A percentile compares a stretch with the other conserved stretches of the same genome.
Conservation (phyloP, 2,797 vertebrate species). For the Protonibea diacanthus region DNA sequence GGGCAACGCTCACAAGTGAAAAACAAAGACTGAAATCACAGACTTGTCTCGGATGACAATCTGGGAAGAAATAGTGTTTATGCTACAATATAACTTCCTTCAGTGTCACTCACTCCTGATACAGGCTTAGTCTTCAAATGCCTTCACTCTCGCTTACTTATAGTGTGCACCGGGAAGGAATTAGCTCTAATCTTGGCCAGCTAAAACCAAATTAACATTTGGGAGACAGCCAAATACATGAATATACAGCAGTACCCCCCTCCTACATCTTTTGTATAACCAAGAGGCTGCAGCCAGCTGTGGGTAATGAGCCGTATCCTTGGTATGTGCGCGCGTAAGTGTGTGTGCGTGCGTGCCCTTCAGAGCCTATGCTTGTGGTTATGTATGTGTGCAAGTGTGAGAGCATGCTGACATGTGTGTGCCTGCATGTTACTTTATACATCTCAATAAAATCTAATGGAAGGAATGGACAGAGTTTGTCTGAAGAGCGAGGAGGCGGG, state of each 20-base stretch:
- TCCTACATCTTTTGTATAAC: slow-evolving; percentile 84
- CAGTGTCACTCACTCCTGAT: slow-evolving; percentile 83
- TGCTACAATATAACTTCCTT: slow-evolving; percentile 83
- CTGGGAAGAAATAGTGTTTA: slow-evolving; percentile 77
- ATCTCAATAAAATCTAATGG: slow-evolving; percentile 86
- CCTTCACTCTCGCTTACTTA: slow-evolving; percentile 88
- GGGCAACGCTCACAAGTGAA: slow-evolving; percentile 46
- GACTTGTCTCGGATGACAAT: slow-evolving; percentile 73
- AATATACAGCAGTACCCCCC: slow-evolving; percentile 86
- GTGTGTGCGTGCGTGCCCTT: slow-evolving; percentile 40
- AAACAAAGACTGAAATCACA: slow-evolving; percentile 58
- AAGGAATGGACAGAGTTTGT: slow-evolving; percentile 77
- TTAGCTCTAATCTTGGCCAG: slow-evolving; percentile 91
- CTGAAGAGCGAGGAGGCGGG: slow-evolving; percentile 61
- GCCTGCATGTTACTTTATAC: slow-evolving; percentile 83
- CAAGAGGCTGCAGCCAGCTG: slow-evolving; percentile 86
- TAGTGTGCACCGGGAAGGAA: slow-evolving; percentile 88
- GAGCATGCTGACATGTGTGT: slow-evolving; percentile 67
- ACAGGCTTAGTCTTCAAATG: slow-evolving; percentile 85
- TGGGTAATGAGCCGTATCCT: slow-evolving; percentile 85
- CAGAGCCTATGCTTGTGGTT: slow-evolving; percentile 64
- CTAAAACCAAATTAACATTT: slow-evolving; percentile 94
- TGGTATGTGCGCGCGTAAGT: slow-evolving; percentile 32
- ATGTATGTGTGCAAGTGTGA: slow-evolving; percentile 64
- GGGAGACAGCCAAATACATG: slow-evolving; percentile 90